A percentile compares a stretch with the other conserved stretches of the same genome.
These are phyloP conservation scores for Peromyscus polionotus DNA, from an alignment of 2,113 vertebrate genomes.

Conservation along the genomic window DNA sequence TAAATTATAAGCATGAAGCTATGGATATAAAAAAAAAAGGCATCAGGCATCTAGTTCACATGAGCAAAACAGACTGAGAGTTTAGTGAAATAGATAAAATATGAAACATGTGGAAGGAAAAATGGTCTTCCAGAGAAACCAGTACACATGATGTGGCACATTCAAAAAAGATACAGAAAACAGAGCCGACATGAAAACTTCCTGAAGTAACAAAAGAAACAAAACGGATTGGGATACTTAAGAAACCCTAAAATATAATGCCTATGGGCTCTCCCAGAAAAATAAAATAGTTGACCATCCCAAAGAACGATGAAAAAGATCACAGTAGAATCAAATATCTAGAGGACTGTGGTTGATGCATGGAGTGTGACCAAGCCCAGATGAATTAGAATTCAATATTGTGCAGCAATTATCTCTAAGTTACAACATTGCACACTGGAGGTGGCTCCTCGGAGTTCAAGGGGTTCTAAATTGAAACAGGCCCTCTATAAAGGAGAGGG, in stretches of 20 bases:
- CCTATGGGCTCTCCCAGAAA: neutral
- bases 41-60: neutral
- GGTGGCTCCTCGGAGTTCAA: accelerated
- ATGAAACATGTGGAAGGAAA: neutral
- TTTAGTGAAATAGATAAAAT: neutral
- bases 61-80: neutral
- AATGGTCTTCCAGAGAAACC: neutral
- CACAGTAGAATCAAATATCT: neutral
- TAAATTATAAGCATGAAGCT: slow-evolving; percentile 36
- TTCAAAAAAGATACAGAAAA: neutral
- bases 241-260: neutral
- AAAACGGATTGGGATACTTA: neutral
- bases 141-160: neutral
- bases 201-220: slow-evolving; percentile 7
- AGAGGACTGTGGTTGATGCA: neutral
- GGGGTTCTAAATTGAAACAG: neutral
- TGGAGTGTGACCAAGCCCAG: neutral
- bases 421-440: neutral
- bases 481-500: neutral
- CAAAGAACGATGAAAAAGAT: neutral
- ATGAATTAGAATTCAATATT: slow-evolving; percentile 5
- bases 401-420: neutral
- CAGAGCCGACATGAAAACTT: neutral
- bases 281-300: neutral
- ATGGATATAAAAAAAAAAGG: neutral